Conservation (phyloP, 2,113 vertebrate species). For the Cariama cristata region DNA sequence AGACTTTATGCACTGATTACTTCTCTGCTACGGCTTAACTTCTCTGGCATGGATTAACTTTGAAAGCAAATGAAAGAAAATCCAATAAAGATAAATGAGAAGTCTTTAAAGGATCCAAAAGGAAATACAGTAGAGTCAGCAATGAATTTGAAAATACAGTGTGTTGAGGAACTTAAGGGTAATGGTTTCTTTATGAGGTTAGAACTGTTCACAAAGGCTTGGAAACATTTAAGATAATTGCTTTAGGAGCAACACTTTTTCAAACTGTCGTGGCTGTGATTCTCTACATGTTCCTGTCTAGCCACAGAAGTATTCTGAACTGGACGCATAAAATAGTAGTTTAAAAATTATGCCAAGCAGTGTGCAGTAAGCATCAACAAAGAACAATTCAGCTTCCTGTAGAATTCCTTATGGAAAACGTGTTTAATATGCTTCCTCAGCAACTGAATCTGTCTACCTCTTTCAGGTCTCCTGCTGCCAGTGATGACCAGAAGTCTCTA, state of each 20-base stretch:
- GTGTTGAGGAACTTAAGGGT: not conserved
- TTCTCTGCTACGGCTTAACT: slow-evolving; percentile 14
- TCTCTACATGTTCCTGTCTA: not conserved
- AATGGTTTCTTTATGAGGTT: slow-evolving; percentile 16
- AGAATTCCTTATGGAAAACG: not conserved
- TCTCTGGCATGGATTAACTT: slow-evolving; percentile 10
- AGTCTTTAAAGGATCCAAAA: slow-evolving; percentile 21
- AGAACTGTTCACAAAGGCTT: not conserved
- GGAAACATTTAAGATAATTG: not conserved
- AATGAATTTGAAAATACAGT: not conserved
- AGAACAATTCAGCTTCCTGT: not conserved
- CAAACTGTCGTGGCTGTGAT: not conserved
- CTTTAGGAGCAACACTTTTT: not conserved
- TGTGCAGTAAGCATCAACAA: not conserved
- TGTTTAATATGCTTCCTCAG: not conserved
- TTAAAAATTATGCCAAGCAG: not conserved
- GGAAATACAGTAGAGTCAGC: not conserved
- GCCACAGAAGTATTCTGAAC: not conserved
- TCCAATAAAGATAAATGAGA: slow-evolving; percentile 34
- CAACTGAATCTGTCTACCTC: not conserved
- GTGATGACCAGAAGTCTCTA: not conserved
- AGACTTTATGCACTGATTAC: not conserved
- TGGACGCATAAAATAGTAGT: not conserved
- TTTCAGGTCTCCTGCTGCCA: not conserved
- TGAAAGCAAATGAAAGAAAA: slow-evolving; percentile 14